phyloP scores from a whole-genome alignment of 2,888 invertebrate species.

The Apocheima hispidaria region DNA sequence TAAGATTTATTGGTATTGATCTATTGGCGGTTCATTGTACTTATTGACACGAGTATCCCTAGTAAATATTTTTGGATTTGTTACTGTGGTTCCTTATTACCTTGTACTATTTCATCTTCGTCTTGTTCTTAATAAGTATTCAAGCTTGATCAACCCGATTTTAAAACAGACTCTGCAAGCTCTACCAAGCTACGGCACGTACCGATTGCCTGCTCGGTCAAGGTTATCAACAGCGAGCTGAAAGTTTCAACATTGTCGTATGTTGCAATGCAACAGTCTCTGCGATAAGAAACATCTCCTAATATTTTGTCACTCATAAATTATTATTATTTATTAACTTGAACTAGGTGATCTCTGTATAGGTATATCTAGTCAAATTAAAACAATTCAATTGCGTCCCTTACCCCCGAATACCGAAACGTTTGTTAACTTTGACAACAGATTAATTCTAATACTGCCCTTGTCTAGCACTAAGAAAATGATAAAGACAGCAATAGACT shows the following conservation, averaged over 20 bases:
- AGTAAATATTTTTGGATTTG: not conserved
- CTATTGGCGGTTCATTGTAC: not conserved
- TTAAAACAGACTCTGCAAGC: not conserved
- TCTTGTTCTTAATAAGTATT: not conserved
- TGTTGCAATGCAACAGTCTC: constrained; percentile 19
- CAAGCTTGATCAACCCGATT: not conserved
- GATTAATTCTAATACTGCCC: too few species aligned
- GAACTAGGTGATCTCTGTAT: not conserved
- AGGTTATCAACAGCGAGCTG: constrained; percentile 20
- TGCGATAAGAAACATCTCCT: constrained; percentile 13
- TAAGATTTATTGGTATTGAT: too few species aligned
- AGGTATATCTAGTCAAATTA: not conserved
- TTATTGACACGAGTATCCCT: not conserved
- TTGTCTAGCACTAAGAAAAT: too few species aligned
- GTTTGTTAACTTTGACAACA: too few species aligned
- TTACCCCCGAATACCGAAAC: too few species aligned
- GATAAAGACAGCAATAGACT: too few species aligned
- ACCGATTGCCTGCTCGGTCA: constrained; percentile 24
- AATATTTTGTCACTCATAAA: constrained; percentile 4
- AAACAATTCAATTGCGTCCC: not conserved
- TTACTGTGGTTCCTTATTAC: not conserved
- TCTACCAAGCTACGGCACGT: constrained; percentile 8
- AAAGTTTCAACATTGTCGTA: constrained; percentile 24
- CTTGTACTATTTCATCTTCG: not conserved
- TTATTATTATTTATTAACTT: constrained; percentile 5